These are phyloP conservation scores for Leptoteleia sp. DNA, from an alignment of 1,140 invertebrate genomes.

Conservation along the genomic window DNA sequence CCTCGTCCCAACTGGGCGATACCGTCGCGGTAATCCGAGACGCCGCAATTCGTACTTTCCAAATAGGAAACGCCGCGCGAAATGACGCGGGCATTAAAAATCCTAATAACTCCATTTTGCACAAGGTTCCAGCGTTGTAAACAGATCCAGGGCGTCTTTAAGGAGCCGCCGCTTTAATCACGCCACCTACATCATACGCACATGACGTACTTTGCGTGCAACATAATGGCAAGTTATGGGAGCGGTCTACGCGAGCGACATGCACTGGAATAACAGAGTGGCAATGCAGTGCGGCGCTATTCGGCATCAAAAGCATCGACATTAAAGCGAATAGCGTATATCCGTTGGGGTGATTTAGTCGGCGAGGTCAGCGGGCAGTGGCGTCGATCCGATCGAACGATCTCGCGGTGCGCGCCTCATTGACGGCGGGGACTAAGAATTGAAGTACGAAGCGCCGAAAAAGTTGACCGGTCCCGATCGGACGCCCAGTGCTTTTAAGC, in stretches of 20 bases:
- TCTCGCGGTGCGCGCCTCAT: conserved; percentile 25
- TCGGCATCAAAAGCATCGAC: conserved; percentile 68
- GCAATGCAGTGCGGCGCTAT: conserved; percentile 53
- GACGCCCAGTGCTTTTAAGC: conserved; percentile 52
- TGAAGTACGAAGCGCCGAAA: conserved; percentile 18
- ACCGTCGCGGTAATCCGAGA: too few species aligned
- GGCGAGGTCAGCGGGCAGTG: conserved; percentile 63
- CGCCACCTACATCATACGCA: conserved; percentile 54
- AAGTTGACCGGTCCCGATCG: conserved; percentile 4
- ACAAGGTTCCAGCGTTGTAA: too few species aligned
- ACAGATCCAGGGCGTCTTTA: conserved; percentile 40
- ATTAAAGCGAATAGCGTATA: conserved; percentile 76
- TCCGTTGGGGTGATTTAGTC: conserved; percentile 77
- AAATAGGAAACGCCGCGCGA: too few species aligned
- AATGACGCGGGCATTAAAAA: too few species aligned
- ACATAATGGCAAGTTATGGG: conserved; percentile 64
- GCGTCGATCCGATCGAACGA: conserved; percentile 51
- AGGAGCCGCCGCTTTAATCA: conserved; percentile 56
- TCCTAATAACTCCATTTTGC: too few species aligned
- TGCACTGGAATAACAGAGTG: conserved; percentile 43
- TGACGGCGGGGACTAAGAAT: neutral
- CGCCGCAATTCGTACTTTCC: too few species aligned
- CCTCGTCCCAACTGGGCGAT: too few species aligned
- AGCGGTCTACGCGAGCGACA: conserved; percentile 37
- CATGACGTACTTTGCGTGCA: conserved; percentile 51